Evolutionary conservation across 2,888 invertebrate species (phyloP).

Genomic region (Hanleya hanleyi): DNA sequence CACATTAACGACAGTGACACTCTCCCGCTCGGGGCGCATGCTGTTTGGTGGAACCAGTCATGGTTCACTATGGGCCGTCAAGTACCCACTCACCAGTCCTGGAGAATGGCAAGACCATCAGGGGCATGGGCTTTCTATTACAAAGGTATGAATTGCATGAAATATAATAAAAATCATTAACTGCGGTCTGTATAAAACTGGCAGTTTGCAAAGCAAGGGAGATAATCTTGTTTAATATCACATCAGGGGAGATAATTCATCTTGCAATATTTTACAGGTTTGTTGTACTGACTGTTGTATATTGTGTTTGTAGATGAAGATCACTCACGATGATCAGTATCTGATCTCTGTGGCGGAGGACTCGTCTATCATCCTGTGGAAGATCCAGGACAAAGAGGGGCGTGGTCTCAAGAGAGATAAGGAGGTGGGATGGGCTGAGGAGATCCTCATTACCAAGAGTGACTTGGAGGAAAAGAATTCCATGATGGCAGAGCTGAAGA

Average conservation of each 20-base stretch:
- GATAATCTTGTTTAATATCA: not conserved
- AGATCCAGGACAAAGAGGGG: conserved; percentile 79
- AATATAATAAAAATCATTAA: too few relatives aligned
- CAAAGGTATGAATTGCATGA: conserved; percentile 70
- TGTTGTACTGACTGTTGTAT: too few relatives aligned
- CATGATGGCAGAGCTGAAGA: conserved; percentile 80
- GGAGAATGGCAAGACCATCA: conserved; percentile 75
- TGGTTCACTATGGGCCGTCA: conserved; percentile 85
- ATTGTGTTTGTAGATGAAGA: conserved; percentile 79
- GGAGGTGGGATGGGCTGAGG: conserved; percentile 84
- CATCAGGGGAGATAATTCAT: too few relatives aligned
- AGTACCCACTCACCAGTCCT: conserved; percentile 83
- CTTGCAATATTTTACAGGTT: not conserved
- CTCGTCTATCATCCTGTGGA: conserved; percentile 90
- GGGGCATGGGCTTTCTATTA: conserved; percentile 77
- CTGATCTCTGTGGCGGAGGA: conserved; percentile 83
- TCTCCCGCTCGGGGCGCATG: conserved; percentile 87
- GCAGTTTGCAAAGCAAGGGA: not conserved
- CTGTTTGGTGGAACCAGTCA: conserved; percentile 86
- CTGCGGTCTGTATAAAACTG: too few relatives aligned
- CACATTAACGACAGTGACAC: conserved; percentile 78
- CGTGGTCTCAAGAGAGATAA: conserved; percentile 79
- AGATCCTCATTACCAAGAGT: conserved; percentile 85
- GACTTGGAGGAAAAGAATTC: conserved; percentile 84
- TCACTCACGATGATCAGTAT: conserved; percentile 85